phyloP scores from a whole-genome alignment of 2,797 vertebrate genomes.

The Sternotherus odoratus region DNA sequence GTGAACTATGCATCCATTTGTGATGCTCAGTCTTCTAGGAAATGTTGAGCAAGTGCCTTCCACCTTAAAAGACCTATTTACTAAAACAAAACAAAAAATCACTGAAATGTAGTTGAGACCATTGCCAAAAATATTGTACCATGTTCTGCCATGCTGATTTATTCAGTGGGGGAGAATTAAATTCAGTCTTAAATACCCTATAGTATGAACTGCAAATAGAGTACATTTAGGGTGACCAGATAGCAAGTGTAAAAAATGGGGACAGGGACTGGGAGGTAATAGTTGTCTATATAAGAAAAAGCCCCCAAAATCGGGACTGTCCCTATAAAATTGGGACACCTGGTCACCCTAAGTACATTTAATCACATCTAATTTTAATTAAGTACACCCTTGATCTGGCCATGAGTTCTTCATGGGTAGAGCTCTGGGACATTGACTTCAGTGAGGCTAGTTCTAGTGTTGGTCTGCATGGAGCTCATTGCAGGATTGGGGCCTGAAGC shows the following conservation, averaged over 20 bases:
- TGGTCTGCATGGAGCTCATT: not conserved
- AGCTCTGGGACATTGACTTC: rapidly evolving
- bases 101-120: slow-evolving; percentile 6
- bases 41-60: not conserved
- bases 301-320: too few species aligned
- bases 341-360: too few species aligned
- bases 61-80: slow-evolving; percentile 48
- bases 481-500: not conserved
- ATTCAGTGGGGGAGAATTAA: not conserved
- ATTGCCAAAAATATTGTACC: not conserved
- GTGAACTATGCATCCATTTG: not conserved
- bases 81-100: slow-evolving; percentile 7
- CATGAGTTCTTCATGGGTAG: rapidly evolving
- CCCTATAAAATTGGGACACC: too few species aligned
- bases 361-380: not conserved
- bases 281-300: too few species aligned
- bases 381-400: rapidly evolving
- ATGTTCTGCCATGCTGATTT: not conserved
- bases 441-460: not conserved
- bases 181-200: not conserved
- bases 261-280: too few species aligned
- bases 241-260: too few species aligned
- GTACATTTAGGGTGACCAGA: too few species aligned
- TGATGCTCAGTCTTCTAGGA: slow-evolving; percentile 44
- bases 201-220: not conserved